Conservation (phyloP, 2,113 vertebrate genomes). For the Asarcornis scutulata region DNA sequence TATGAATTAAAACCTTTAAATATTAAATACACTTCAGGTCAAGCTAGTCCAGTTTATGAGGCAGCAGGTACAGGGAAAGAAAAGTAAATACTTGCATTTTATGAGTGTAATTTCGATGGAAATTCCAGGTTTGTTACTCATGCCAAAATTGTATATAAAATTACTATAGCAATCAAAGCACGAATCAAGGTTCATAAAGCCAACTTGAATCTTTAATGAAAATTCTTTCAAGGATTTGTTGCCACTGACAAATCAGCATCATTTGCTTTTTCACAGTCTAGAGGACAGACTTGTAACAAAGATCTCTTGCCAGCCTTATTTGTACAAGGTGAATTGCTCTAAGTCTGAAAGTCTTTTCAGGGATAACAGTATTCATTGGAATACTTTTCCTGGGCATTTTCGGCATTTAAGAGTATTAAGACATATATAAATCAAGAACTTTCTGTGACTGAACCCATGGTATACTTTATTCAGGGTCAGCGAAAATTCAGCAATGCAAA, state of each 20-base stretch:
- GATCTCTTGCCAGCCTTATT: background rate
- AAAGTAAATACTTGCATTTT: slow-evolving; percentile 48
- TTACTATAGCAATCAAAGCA: slow-evolving; percentile 48
- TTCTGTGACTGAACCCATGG: background rate
- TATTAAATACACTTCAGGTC: background rate
- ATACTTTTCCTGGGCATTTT: background rate
- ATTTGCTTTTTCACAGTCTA: background rate
- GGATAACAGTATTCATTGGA: background rate
- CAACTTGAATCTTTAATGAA: slow-evolving; percentile 44
- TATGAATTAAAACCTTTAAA: background rate
- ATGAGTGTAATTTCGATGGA: background rate
- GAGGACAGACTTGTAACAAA: background rate
- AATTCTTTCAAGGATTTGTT: slow-evolving; percentile 29
- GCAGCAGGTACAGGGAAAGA: background rate
- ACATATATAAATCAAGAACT: fast-evolving
- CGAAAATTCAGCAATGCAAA: background rate
- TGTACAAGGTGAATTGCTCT: background rate
- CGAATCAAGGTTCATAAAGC: slow-evolving; percentile 57
- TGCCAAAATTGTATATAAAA: slow-evolving; percentile 41
- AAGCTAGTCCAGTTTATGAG: background rate
- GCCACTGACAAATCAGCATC: slow-evolving; percentile 19
- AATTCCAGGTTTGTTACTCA: background rate
- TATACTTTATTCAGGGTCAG: background rate
- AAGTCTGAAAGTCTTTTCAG: background rate
- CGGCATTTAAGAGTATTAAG: background rate